Conservation (phyloP, 2,888 invertebrate genomes). For the Apamea anceps region DNA sequence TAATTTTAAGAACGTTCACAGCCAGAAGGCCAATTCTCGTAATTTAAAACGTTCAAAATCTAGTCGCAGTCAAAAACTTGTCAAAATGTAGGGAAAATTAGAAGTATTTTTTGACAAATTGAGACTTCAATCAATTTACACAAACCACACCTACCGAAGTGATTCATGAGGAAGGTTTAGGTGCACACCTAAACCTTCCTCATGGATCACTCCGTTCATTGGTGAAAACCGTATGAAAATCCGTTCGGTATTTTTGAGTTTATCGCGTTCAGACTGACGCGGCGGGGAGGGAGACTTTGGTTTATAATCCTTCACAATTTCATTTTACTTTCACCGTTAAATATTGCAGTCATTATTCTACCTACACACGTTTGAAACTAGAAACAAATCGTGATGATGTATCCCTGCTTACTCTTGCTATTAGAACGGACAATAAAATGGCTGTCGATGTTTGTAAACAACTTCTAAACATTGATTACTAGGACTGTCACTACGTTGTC, state of each 20-base stretch:
- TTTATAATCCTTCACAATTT: not conserved
- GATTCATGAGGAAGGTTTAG: too few species aligned
- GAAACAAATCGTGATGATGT: constrained; percentile 13
- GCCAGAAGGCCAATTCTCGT: too few species aligned
- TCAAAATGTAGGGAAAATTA: too few species aligned
- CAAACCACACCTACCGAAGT: too few species aligned
- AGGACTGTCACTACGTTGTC: not conserved
- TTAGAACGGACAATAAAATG: constrained; percentile 24
- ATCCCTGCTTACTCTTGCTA: not conserved
- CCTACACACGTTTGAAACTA: not conserved
- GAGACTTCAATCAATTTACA: too few species aligned
- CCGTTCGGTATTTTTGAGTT: not conserved
- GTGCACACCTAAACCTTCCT: not conserved
- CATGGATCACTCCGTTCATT: not conserved
- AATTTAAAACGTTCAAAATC: too few species aligned
- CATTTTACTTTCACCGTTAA: not conserved
- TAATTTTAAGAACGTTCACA: not conserved
- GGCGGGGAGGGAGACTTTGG: not conserved
- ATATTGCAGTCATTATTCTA: not conserved
- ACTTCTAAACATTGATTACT: constrained; percentile 32
- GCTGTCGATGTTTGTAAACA: constrained; percentile 41
- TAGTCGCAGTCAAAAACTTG: too few species aligned
- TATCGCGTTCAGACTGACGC: not conserved
- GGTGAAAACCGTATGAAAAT: not conserved
- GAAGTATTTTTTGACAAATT: too few species aligned